Base-by-base conservation (phyloP, 2,797 vertebrate genomes). In the Echeneis naucrates region DNA sequence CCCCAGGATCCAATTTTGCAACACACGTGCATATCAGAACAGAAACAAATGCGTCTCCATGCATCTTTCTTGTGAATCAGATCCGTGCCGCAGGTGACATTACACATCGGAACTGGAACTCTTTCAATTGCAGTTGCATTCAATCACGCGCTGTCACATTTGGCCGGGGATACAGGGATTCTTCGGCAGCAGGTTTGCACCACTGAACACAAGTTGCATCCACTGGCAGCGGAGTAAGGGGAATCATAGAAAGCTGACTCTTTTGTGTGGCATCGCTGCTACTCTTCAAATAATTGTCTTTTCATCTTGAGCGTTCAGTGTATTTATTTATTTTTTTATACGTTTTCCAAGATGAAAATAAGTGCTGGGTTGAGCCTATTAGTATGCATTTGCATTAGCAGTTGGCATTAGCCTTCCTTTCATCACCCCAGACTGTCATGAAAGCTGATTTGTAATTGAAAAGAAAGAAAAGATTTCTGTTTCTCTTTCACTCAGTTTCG, bases 391-490 rank as follows among this genome's bases (percentile, higher is more conserved):
- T 50, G 59, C 57, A 77, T 78, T 72, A 68, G 72, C 75, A 17
- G 70, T 47, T 19, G 35, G 16, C 75, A 84, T 88, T 85, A 83
- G 71, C 76, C 87, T 89, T 78, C 85, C 64, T 61, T 79, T 78
- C 72, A 58, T 60, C 7, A 0, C 0, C 26, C 50, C 54, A 71
- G 57, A 32, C 72, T 75, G 60, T 77, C 81, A 81, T 66, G 70
- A 79, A 78, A 83, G 84, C 33, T 16, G 30, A 68, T 77, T 78
- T 70, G 16, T 85, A 78, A 87, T 80, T 77, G 56, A 89, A 89
- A 80, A 68, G 42, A 65, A 37, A 67, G 38, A 66, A 71, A 44
- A 59, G 16, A 63, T 63, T 62, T 68, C 8, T 0, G 35, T 63
- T 65, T 65, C 52, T 52, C 12, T 67, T 14, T 55, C 11, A 38